Percentiles rank a stretch among this genome's conserved stretches.
Conservation (phyloP, 2,113 vertebrate genomes). For the Sakesphorus luctuosus region DNA sequence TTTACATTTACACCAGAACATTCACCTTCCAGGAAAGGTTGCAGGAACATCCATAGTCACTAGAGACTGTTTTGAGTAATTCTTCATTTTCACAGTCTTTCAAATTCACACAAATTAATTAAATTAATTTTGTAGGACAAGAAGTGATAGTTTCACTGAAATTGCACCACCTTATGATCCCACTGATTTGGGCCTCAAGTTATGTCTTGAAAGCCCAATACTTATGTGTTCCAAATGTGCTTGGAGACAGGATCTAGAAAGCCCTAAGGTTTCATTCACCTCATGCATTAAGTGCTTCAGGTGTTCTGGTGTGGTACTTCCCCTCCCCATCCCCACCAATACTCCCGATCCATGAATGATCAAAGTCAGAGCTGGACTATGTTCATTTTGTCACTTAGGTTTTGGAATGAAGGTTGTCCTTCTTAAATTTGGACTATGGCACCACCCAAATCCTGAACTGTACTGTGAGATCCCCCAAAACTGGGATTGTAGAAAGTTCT, state of each 20-base stretch:
- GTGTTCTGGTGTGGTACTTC: not conserved
- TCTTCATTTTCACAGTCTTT: not conserved
- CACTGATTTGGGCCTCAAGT: not conserved
- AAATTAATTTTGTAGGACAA: not conserved
- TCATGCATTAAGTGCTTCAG: not conserved
- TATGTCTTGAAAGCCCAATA: not conserved
- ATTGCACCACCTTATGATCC: not conserved
- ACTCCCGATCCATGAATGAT: not conserved
- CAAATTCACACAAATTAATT: not conserved
- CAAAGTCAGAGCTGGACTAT: not conserved
- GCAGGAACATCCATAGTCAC: not conserved
- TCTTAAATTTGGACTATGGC: not conserved
- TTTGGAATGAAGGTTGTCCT: not conserved
- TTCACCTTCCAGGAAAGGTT: not conserved
- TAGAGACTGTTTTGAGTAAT: not conserved
- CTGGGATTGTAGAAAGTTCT: not conserved
- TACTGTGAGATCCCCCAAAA: not conserved
- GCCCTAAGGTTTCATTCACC: not conserved
- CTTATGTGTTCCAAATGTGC: accelerated
- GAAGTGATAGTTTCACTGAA: not conserved
- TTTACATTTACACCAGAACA: not conserved
- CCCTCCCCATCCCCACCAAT: not conserved
- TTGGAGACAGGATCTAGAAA: not conserved
- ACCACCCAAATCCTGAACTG: not conserved
- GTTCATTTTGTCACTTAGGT: not conserved